Percentiles rank a stretch among this genome's conserved stretches.
Conservation (phyloP, 1,140 invertebrate species). For the Lucilia sericata region DNA sequence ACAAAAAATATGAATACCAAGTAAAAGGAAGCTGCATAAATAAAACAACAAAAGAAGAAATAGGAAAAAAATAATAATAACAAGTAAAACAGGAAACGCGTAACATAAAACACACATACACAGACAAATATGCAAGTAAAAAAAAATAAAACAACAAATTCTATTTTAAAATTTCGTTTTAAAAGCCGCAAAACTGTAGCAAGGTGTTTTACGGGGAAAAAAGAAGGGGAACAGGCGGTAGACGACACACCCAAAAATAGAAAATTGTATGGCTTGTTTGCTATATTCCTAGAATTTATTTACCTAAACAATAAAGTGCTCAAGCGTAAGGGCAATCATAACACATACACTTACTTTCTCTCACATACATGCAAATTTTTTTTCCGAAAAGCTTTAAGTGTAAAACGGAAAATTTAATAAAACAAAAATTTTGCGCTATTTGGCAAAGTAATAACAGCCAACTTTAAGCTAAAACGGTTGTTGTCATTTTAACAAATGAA, state of each 20-base stretch:
- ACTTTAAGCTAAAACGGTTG: not conserved
- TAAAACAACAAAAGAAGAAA: slow-evolving; percentile 11
- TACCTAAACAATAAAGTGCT: slow-evolving; percentile 14
- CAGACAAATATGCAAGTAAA: not conserved
- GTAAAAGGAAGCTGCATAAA: slow-evolving; percentile 38
- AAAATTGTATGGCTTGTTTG: not conserved
- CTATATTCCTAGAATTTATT: not conserved
- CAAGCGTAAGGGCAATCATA: slow-evolving; percentile 15
- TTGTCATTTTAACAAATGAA: slow-evolving; percentile 28
- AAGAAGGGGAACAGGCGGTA: too few relatives aligned
- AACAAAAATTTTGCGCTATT: not conserved
- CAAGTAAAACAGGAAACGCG: slow-evolving; percentile 17
- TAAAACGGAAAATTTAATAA: slow-evolving; percentile 13
- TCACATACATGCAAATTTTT: not conserved
- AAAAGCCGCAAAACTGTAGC: slow-evolving; percentile 26
- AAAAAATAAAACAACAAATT: not conserved
- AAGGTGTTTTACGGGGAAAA: not conserved
- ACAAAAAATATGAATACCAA: not conserved
- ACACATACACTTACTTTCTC: not conserved
- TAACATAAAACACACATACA: slow-evolving; percentile 22
- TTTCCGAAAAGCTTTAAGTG: not conserved
- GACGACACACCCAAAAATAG: slow-evolving; percentile 27
- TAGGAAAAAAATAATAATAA: slow-evolving; percentile 5
- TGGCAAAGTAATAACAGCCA: not conserved
- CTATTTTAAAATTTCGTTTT: slow-evolving; percentile 16